phyloP scores from a whole-genome alignment of 2,113 vertebrate genomes.

The Cyprinodon brontotheroides region DNA sequence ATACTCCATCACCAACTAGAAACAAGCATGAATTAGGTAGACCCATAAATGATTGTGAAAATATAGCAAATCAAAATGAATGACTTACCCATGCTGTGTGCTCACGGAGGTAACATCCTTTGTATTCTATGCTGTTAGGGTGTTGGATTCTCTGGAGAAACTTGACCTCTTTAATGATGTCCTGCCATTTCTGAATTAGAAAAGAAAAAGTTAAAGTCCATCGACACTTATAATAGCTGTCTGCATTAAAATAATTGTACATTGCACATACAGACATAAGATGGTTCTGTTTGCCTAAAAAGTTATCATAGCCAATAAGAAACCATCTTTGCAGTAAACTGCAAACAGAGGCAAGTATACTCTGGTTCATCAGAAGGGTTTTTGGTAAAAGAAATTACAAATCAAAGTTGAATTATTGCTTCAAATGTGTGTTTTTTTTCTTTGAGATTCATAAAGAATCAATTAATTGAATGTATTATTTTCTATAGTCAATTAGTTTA shows the following conservation, averaged over 20 bases:
- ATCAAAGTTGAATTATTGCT: no score
- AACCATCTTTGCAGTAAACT: slow-evolving; percentile 30
- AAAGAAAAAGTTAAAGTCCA: neutral
- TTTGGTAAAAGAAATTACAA: no score
- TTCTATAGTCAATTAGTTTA: neutral
- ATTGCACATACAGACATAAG: slow-evolving; percentile 2
- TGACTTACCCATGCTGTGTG: slow-evolving; percentile 97
- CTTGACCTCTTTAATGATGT: slow-evolving; percentile 99
- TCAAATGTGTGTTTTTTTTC: no score
- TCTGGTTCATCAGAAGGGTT: no score
- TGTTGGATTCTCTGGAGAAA: slow-evolving; percentile 98
- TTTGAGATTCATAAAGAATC: no score
- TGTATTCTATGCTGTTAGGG: slow-evolving; percentile 99
- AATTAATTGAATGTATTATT: neutral
- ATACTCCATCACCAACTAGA: slow-evolving; percentile 93
- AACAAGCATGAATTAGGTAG: slow-evolving; percentile 1
- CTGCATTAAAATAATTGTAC: neutral
- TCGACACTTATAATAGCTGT: neutral
- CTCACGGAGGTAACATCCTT: slow-evolving; percentile 98
- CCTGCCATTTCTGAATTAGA: slow-evolving; percentile 94
- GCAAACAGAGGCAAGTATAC: neutral
- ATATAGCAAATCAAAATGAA: neutral
- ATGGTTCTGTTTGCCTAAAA: slow-evolving; percentile 45
- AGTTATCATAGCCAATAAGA: slow-evolving; percentile 57
- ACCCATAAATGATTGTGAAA: neutral